phyloP scores from a whole-genome alignment of 2,113 vertebrate species.

The Salvator merianae region DNA sequence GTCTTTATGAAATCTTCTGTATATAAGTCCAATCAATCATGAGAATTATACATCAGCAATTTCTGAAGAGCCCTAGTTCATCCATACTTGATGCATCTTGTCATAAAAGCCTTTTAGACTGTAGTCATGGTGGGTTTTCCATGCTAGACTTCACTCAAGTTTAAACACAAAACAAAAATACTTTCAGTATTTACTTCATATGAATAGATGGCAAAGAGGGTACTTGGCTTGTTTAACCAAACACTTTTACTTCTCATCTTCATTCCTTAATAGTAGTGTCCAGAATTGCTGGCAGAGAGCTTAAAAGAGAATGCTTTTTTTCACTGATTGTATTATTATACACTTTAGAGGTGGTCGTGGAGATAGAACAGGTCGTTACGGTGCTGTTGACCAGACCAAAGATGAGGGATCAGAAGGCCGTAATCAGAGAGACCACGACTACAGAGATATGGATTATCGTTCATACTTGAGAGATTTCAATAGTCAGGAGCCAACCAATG shows the following conservation, averaged over 20 bases:
- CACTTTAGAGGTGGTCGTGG: constrained; percentile 80
- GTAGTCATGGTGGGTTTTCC: not conserved
- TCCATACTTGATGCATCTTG: not conserved
- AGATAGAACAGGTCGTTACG: constrained; percentile 86
- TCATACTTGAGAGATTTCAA: constrained; percentile 63
- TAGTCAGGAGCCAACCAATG: constrained; percentile 75
- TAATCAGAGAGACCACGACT: constrained; percentile 80
- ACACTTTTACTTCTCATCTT: not conserved
- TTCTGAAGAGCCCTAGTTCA: too few species aligned
- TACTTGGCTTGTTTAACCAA: not conserved
- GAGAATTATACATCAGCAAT: too few species aligned
- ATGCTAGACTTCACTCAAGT: not conserved
- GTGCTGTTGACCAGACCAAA: constrained; percentile 62
- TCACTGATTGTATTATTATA: not conserved
- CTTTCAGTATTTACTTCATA: not conserved
- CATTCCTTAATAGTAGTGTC: not conserved
- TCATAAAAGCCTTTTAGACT: not conserved
- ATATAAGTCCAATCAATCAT: too few species aligned
- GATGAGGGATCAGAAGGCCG: constrained; percentile 62
- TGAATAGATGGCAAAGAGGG: not conserved
- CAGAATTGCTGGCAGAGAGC: not conserved
- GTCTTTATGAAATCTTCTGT: too few species aligned
- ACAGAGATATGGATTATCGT: constrained; percentile 83
- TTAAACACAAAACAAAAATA: not conserved
- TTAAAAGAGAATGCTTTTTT: not conserved